Conservation (phyloP, 2,888 invertebrate genomes). For the Podabrus alpinus region DNA sequence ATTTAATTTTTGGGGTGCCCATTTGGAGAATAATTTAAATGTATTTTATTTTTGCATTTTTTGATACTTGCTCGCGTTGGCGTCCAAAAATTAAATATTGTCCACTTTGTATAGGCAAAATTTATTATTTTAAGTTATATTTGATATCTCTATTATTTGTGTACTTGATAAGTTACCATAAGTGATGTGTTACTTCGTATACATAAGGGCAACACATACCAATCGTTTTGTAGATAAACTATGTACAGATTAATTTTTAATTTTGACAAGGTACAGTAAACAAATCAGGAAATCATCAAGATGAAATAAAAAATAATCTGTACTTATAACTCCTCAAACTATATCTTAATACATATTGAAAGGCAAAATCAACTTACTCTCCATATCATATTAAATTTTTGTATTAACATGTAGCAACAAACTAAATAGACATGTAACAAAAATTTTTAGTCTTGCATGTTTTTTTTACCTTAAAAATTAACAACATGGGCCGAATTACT, state of each 20-base stretch:
- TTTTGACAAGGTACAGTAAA: not conserved
- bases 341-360: constrained; percentile 11
- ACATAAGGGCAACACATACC: not conserved
- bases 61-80: not conserved
- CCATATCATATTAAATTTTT: constrained; percentile 28
- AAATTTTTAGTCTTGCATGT: not conserved
- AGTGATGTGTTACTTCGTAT: not conserved
- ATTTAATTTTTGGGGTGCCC: constrained; percentile 5
- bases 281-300: not conserved
- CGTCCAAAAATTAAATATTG: not conserved
- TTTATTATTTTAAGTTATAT: not conserved
- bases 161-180: constrained; percentile 2
- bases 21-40: not conserved
- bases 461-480: not conserved
- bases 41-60: not conserved
- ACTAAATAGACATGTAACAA: constrained; percentile 12
- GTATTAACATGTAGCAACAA: constrained; percentile 28
- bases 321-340: constrained; percentile 4
- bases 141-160: not conserved
- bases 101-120: not conserved
- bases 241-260: not conserved
- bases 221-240: not conserved
- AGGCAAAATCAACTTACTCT: constrained; percentile 19
- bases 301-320: constrained; percentile 9
- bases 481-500: too few species aligned